phyloP scores from a whole-genome alignment of 2,797 vertebrate species.

The Xenopus petersii region DNA sequence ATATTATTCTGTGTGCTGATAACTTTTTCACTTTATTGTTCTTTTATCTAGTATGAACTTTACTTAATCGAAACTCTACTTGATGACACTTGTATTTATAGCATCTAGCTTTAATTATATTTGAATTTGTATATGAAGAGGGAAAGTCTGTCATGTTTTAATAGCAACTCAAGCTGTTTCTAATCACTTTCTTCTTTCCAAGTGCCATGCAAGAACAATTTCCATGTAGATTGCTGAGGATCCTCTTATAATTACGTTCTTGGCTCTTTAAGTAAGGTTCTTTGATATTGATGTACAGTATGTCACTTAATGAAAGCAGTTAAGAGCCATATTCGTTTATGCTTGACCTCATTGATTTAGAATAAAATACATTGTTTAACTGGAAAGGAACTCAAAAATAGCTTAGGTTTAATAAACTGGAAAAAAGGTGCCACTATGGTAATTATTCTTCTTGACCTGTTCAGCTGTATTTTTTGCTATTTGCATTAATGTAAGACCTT shows the following conservation, averaged over 20 bases:
- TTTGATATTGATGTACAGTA: not conserved
- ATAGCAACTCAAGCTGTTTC: conserved; percentile 1
- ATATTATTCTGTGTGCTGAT: too few species aligned
- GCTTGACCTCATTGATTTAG: not conserved
- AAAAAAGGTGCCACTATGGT: not conserved
- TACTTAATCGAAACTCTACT: not conserved
- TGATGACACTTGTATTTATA: not conserved
- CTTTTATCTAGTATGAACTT: not conserved
- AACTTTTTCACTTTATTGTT: not conserved
- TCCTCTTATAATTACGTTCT: not conserved
- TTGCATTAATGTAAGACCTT: not conserved
- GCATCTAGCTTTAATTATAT: not conserved
- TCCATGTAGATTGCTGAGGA: not conserved
- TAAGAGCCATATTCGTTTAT: not conserved
- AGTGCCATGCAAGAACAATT: not conserved
- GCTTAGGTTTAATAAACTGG: not conserved
- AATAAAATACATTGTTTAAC: not conserved
- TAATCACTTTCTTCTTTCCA: not conserved
- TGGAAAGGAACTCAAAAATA: not conserved
- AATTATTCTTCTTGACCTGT: not conserved
- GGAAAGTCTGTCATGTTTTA: not conserved
- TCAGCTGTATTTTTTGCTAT: not conserved
- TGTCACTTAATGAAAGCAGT: not conserved
- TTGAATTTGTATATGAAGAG: not conserved
- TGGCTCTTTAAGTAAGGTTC: not conserved